A percentile compares a stretch with the other conserved stretches of the same genome.
Conservation (phyloP, 2,797 vertebrate species). For the Lutjanus argentimaculatus region DNA sequence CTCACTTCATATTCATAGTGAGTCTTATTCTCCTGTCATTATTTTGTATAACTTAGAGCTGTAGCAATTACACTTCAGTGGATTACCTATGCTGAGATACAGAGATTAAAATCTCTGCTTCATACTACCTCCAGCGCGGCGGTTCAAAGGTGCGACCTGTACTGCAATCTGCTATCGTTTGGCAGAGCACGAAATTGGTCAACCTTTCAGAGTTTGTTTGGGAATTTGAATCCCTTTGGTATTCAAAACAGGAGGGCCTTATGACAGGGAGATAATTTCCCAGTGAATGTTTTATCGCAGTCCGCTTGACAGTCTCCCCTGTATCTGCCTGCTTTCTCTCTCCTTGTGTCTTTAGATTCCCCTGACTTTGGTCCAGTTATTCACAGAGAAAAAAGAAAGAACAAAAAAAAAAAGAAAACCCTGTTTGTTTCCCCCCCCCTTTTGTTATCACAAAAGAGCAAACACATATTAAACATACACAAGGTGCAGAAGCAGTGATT, state of each 20-base stretch:
- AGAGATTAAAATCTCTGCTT: slow-evolving; percentile 75
- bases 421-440: slow-evolving; percentile 47
- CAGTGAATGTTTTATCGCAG: slow-evolving; percentile 74
- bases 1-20: slow-evolving; percentile 84
- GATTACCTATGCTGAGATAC: slow-evolving; percentile 85
- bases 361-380: slow-evolving; percentile 77
- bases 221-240: slow-evolving; percentile 80
- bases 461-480: slow-evolving; percentile 77
- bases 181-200: slow-evolving; percentile 68
- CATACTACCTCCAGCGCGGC: slow-evolving; percentile 33
- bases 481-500: slow-evolving; percentile 78
- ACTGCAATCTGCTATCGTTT: slow-evolving; percentile 59
- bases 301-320: slow-evolving; percentile 71
- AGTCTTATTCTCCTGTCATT: slow-evolving; percentile 78
- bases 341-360: slow-evolving; percentile 78
- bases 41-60: slow-evolving; percentile 83
- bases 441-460: slow-evolving; percentile 80
- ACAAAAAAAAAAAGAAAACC: slow-evolving; percentile 43
- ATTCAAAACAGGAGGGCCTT: slow-evolving; percentile 79
- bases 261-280: slow-evolving; percentile 79
- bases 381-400: slow-evolving; percentile 27
- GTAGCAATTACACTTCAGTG: slow-evolving; percentile 89
- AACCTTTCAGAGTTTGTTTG: slow-evolving; percentile 77
- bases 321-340: slow-evolving; percentile 57
- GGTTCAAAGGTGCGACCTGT: slow-evolving; percentile 73